These are phyloP conservation scores for Gryon sp. DNA, from an alignment of 1,140 invertebrate genomes.

Conservation along the genomic window DNA sequence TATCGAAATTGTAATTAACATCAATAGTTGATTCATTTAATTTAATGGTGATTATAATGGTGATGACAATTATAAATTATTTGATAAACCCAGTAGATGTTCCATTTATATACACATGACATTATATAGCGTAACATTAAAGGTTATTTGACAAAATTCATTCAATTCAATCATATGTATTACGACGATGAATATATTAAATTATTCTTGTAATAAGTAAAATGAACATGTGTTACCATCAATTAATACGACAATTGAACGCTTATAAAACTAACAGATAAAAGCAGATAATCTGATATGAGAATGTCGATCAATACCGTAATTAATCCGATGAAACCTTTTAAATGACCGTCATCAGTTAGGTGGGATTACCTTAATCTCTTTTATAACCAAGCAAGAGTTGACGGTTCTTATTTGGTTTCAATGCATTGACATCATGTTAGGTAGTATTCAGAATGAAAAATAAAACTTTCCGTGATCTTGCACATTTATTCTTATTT, in stretches of 20 bases:
- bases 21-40: too few species aligned
- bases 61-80: too few species aligned
- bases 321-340: slow-evolving; percentile 77
- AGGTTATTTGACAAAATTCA: too few species aligned
- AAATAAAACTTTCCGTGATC: slow-evolving; percentile 14
- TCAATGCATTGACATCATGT: slow-evolving; percentile 64
- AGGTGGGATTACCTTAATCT: slow-evolving; percentile 75
- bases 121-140: too few species aligned
- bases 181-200: too few species aligned
- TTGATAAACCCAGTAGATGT: too few species aligned
- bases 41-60: too few species aligned
- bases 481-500: not conserved
- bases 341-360: slow-evolving; percentile 75
- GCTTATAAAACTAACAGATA: slow-evolving; percentile 44
- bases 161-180: too few species aligned
- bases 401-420: slow-evolving; percentile 72
- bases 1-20: too few species aligned
- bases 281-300: slow-evolving; percentile 52
- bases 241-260: slow-evolving; percentile 41
- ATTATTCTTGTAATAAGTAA: slow-evolving; percentile 4
- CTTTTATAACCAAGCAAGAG: slow-evolving; percentile 50
- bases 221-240: slow-evolving; percentile 38
- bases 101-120: too few species aligned
- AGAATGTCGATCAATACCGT: slow-evolving; percentile 58
- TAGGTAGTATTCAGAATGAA: slow-evolving; percentile 21